Conservation (phyloP, 2,797 vertebrate genomes). For the Lagorchestes hirsutus region DNA sequence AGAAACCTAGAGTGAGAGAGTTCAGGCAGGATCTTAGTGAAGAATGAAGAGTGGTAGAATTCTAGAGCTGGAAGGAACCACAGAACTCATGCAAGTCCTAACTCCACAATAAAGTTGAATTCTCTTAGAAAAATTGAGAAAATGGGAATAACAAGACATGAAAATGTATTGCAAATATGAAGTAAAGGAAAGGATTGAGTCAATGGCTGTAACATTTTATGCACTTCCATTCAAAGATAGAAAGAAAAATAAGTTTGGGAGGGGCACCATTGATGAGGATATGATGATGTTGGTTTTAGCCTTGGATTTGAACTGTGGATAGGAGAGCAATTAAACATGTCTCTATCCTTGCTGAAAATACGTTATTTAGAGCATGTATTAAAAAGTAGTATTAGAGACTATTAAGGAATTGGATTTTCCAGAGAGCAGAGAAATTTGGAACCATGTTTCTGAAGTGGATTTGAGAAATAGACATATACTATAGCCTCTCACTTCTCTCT, state of each 20-base stretch:
- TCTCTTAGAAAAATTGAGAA: background rate
- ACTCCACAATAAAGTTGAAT: background rate
- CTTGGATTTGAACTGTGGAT: background rate
- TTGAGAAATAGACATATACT: background rate
- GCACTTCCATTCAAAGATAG: background rate
- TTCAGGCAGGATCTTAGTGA: background rate
- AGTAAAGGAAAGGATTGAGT: background rate
- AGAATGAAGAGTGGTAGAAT: background rate
- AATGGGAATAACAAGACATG: background rate
- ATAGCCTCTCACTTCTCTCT: background rate
- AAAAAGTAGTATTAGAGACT: background rate
- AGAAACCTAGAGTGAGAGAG: background rate
- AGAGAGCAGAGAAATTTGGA: background rate
- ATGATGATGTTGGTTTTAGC: background rate
- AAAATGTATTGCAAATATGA: background rate
- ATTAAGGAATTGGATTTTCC: background rate
- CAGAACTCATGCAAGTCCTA: background rate
- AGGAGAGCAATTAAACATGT: background rate
- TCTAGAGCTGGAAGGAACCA: background rate
- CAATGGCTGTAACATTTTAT: background rate
- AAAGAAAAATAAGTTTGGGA: background rate
- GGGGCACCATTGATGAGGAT: background rate
- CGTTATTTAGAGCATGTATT: background rate
- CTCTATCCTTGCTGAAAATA: background rate
- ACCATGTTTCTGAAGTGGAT: background rate